These are phyloP conservation scores for Pseudococcus longispinus DNA, from an alignment of 2,888 invertebrate species.

Conservation along the genomic window DNA sequence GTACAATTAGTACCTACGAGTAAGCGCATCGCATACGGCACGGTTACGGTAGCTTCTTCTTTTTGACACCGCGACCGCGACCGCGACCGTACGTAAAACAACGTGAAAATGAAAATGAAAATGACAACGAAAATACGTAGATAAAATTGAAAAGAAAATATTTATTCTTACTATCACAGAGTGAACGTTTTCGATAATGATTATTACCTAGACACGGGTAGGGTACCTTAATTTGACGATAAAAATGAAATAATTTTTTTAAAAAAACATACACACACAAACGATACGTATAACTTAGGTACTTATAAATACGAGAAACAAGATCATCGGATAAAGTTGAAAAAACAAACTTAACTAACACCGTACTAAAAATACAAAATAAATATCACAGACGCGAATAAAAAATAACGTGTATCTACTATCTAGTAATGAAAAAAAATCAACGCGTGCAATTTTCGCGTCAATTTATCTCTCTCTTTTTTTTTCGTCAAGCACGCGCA, in stretches of 20 bases:
- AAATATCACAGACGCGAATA: not conserved
- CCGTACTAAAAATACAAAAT: not conserved
- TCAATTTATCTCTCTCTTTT: too few relatives aligned
- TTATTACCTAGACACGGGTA: not conserved
- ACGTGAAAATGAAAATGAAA: not conserved
- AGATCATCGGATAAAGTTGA: not conserved
- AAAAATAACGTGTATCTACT: not conserved
- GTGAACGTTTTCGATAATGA: not conserved
- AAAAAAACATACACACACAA: not conserved
- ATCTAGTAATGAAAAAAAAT: too few relatives aligned
- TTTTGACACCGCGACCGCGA: too few relatives aligned
- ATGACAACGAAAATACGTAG: not conserved
- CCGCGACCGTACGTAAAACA: too few relatives aligned
- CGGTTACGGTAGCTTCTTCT: too few relatives aligned
- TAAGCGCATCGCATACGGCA: too few relatives aligned
- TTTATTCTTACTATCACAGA: slow-evolving; percentile 8
- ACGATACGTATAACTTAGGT: too few relatives aligned
- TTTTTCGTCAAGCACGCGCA: too few relatives aligned
- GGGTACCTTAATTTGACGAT: not conserved
- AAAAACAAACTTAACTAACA: not conserved
- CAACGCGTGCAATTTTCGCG: too few relatives aligned
- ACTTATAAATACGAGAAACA: not conserved
- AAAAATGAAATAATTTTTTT: not conserved
- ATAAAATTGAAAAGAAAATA: not conserved
- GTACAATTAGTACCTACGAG: too few relatives aligned